These are phyloP conservation scores for Grus americana DNA, from an alignment of 2,113 vertebrate genomes.

Conservation along the genomic window DNA sequence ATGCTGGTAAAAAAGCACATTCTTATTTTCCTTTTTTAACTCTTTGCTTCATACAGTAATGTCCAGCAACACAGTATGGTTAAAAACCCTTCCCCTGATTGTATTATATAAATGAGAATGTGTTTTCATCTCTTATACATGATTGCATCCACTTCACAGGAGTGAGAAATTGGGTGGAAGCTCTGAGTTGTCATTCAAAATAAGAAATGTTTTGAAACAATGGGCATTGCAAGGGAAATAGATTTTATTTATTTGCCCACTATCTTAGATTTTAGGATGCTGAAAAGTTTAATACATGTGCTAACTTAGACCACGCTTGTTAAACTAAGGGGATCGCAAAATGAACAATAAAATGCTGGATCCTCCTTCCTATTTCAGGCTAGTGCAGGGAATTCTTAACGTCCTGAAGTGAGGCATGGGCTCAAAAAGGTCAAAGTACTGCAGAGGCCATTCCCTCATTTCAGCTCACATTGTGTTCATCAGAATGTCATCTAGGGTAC, in stretches of 20 bases:
- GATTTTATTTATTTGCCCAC: neutral
- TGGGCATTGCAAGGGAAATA: neutral
- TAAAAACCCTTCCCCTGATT: neutral
- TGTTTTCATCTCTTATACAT: neutral
- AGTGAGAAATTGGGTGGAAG: neutral
- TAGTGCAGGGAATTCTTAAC: neutral
- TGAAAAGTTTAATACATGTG: neutral
- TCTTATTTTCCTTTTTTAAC: neutral
- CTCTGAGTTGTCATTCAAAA: neutral
- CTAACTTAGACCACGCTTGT: neutral
- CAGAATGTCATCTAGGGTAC: neutral
- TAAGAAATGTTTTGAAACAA: neutral
- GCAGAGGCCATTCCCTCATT: neutral
- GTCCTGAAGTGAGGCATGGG: neutral
- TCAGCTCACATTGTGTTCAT: neutral
- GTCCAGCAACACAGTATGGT: neutral
- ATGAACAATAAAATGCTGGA: neutral
- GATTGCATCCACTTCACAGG: neutral
- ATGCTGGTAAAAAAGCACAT: neutral
- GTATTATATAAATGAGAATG: neutral
- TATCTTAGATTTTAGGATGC: neutral
- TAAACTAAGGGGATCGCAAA: neutral
- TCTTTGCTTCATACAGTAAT: neutral
- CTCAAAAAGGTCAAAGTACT: neutral
- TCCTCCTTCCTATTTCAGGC: neutral